Percentiles rank a stretch among this genome's conserved stretches.
These are phyloP conservation scores for Celastrina argiolus DNA, from an alignment of 2,888 invertebrate genomes.

Conservation along the genomic window DNA sequence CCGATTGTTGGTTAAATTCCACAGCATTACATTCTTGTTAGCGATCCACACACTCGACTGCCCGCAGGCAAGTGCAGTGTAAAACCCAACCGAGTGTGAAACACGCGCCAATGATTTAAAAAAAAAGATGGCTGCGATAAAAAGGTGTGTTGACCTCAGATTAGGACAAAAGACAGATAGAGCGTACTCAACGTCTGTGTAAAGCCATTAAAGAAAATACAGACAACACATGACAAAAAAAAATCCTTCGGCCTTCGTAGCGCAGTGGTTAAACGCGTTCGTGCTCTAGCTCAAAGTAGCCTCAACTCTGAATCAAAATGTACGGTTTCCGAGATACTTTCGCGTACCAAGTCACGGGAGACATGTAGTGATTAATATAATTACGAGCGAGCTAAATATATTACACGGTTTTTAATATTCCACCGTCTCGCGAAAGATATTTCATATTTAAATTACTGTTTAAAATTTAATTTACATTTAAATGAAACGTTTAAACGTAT, in stretches of 20 bases:
- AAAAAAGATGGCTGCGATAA: neutral
- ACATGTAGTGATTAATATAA: too few species aligned
- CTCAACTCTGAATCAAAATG: too few species aligned
- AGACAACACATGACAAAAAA: too few species aligned
- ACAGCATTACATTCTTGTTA: neutral
- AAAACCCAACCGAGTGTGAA: neutral
- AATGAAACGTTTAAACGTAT: conserved; percentile 8
- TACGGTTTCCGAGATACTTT: too few species aligned
- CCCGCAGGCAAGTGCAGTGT: neutral
- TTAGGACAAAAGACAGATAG: too few species aligned
- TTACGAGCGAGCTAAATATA: neutral
- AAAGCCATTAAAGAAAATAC: too few species aligned
- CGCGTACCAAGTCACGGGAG: too few species aligned
- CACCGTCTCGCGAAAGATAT: neutral
- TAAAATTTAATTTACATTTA: conserved; percentile 13
- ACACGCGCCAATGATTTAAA: neutral
- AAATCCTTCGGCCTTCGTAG: too few species aligned
- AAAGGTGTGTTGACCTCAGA: too few species aligned
- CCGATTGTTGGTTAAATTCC: neutral
- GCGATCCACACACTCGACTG: neutral
- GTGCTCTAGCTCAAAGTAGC: too few species aligned
- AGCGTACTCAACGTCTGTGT: too few species aligned
- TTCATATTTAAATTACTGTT: conserved; percentile 4
- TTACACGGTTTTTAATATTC: neutral
- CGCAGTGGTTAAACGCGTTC: too few species aligned